Conservation (phyloP, 2,797 vertebrate species). For the Cetoscarus ocellatus region DNA sequence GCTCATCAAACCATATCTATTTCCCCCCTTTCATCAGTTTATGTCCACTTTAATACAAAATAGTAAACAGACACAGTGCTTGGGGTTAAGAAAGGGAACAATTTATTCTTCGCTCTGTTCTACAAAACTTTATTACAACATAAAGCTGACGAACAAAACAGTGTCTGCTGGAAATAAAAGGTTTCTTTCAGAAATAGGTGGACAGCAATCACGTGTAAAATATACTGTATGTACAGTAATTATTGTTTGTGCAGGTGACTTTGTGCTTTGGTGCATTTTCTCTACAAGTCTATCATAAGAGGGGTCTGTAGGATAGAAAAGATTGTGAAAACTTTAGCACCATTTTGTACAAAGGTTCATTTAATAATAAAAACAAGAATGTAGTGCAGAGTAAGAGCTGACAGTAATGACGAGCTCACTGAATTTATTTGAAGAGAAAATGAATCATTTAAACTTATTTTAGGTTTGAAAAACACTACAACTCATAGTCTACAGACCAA, state of each 20-base stretch:
- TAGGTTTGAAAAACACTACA: constrained; percentile 3
- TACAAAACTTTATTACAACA: constrained; percentile 86
- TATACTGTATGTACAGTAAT: constrained; percentile 43
- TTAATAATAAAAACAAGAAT: background rate
- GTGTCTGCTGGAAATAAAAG: constrained; percentile 63
- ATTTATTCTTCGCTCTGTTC: constrained; percentile 81
- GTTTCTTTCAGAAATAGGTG: constrained; percentile 37
- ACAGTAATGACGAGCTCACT: constrained; percentile 2
- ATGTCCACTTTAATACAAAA: constrained; percentile 13
- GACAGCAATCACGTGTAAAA: constrained; percentile 42
- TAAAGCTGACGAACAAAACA: constrained; percentile 83
- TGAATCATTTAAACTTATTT: constrained; percentile 2
- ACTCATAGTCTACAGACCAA: constrained; percentile 6
- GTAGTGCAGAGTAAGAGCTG: constrained; percentile 24
- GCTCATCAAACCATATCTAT: too few relatives aligned
- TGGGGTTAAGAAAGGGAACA: constrained; percentile 55
- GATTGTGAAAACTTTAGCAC: constrained; percentile 65
- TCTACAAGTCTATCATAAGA: constrained; percentile 12
- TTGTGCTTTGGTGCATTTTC: constrained; percentile 58
- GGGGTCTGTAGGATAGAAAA: constrained; percentile 26
- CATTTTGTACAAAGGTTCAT: constrained; percentile 54
- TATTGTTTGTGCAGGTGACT: constrained; percentile 37
- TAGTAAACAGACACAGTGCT: constrained; percentile 29
- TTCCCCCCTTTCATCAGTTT: background rate
- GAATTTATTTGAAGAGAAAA: constrained; percentile 9